Conservation (phyloP, 92 coral and sea anemone genomes). For the Blastomussa wellsi region DNA sequence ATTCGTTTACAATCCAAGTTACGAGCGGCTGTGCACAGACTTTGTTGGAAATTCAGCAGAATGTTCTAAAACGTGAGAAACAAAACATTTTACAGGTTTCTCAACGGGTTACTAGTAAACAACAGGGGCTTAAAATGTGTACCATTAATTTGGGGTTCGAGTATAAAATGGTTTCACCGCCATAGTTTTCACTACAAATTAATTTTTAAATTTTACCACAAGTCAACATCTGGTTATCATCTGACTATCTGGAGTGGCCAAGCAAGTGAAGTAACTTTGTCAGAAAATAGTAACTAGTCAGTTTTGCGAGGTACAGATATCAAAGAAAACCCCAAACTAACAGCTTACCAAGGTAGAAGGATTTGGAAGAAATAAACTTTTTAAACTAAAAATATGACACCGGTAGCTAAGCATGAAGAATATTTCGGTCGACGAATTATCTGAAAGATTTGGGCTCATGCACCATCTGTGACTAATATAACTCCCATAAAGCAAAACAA, state of each 20-base stretch:
- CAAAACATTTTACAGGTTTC: background rate
- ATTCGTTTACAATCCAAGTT: constrained; percentile 1
- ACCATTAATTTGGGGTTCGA: background rate
- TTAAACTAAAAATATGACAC: too few species aligned
- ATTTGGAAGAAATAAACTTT: too few species aligned
- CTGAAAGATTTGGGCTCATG: too few species aligned
- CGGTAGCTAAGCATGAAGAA: too few species aligned
- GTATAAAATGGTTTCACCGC: background rate
- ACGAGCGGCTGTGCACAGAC: background rate
- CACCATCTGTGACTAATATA: too few species aligned
- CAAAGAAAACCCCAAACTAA: too few species aligned
- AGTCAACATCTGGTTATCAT: too few species aligned
- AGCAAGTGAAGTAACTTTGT: background rate
- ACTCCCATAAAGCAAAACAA: background rate
- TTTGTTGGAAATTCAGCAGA: background rate
- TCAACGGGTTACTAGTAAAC: too few species aligned
- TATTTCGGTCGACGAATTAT: too few species aligned
- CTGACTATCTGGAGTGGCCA: background rate
- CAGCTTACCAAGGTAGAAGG: too few species aligned
- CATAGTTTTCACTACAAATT: background rate
- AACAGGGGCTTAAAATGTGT: background rate
- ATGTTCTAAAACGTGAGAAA: background rate
- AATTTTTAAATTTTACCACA: background rate
- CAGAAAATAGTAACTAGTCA: too few species aligned
- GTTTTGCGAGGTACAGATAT: too few species aligned